Base-by-base conservation (phyloP, 2,113 vertebrate species). In the Peromyscus polionotus region DNA sequence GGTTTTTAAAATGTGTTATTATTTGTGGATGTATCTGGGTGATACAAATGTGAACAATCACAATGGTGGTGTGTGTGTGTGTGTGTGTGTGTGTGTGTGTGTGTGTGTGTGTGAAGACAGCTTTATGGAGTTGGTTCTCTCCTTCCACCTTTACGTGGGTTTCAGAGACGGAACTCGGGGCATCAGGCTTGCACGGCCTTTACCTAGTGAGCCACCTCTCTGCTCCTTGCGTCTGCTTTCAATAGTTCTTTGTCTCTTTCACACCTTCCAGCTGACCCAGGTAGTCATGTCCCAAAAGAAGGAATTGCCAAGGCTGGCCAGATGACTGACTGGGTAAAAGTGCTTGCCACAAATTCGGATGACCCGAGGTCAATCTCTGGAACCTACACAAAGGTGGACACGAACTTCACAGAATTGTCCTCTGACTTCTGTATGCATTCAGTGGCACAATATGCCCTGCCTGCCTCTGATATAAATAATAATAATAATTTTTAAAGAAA, bases 271-370 rank as follows among this genome's bases (percentile, higher is more conserved):
- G 91, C 33, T 96, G 72, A 84, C 5, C 19, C 45, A 90, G 28
- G 19, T 61, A 84, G 45, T 90, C 76, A 59, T 42, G 26, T 88
- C 73, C n/a, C 70, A 91, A 84, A 67, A 96, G 75, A 95, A 89
- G 45, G 19, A 16, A 45, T 93, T 39, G 20, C 61, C 92, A 76
- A 73, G n/a, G 19, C 48, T 54, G 73, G 51, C 39, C 31, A 65
- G 83, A 65, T 85, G n/a, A 17, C 59, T 65, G 24, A 31, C 39
- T 2, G 16, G 7, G 59, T 83, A 11, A 54, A 39, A 61, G 54
- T 39, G 22, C 80, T 59, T 61, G 7, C n/a, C 81, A 16, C 28
- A 7, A 84, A 19, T 65, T 65, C 39, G 45, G 16, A 31, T 65
- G 39, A 31, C 24, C 3, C 9, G 8, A 45, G n/a, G 45, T 10